Evolutionary conservation across 2,888 invertebrate species (phyloP), one percentile per base, ranked within the genome.

Genomic region (Lasioglossum morio): DNA sequence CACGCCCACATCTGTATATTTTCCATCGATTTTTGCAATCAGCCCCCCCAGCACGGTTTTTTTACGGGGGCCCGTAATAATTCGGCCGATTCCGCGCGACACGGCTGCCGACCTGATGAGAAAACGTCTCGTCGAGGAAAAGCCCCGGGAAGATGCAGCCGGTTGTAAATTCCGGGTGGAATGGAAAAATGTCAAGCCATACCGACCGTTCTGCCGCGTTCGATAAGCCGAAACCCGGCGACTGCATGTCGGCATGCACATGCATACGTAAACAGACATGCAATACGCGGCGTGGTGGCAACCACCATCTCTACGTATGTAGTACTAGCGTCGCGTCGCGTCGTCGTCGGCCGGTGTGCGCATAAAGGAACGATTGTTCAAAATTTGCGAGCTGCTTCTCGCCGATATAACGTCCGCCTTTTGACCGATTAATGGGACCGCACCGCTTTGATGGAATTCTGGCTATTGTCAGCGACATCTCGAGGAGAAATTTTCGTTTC

Each of bases 131-230:
- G 53, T 23, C 23, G n/a, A 4, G 84, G 66, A 66, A 80, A 79
- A 78, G 30, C 12, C 23, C 30, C 37, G 69, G 60, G 63, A 89
- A 89, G 88, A 91, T 77, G 77, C 82, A 74, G 70, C 84, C 77
- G 73, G 77, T 84, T 84, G 84, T 79, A 87, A 90, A 91, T 91
- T 90, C 83, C 87, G 78, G 70, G 63, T 43, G 87, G 72, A 88
- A 91, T 91, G 88, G 91, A 91, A 91, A 90, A 90, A 91, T 86
- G 87, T 91, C 89, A 82, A 86, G 86, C 79, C 84, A 43, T 81
- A 46, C 74, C 85, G 78, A 34, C 37, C 84, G 80, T 80, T 72
- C 77, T 53, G 72, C 53, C 70, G 23, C 77, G 87, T 87, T 91
- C 90, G 91, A 90, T 91, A 91, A 91, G 86, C 87, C 85, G 77